Evolutionary conservation across 1,140 invertebrate genomes (phyloP), one percentile per base, ranked within the genome.

Genomic region (Anagrus nilaparvatae): DNA sequence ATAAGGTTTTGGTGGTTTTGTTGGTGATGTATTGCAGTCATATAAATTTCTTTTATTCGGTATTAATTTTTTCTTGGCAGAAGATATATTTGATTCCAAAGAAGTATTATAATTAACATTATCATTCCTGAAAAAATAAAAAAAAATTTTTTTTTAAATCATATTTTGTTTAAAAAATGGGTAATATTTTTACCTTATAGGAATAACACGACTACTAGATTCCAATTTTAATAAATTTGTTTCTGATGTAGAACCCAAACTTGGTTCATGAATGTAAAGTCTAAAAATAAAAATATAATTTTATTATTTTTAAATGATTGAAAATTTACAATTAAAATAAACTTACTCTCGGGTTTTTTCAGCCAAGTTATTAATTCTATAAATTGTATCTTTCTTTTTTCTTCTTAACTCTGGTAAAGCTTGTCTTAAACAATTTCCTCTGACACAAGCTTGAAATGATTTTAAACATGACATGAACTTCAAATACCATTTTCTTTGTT

Each of bases 391-490:
- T 14, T 50, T 32, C 31, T 65, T 63, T 20, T 49, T 60, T 10
- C 55, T 64, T 45, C 69, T 68, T 42, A 69, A 53, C 27, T 69
- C 60, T 3, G 52, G 54, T 42, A 70, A 73, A 52, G 58, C 64
- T 51, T 72, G 66, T 30, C 81, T 62, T 1, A 73, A 69, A 20
- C 71, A 53, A 49, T 73, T 76, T 0, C 84, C 84, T 41, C 79
- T 62, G 8, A 79, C 73, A 44, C 74, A 70, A 6, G 82, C 79
- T 62, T 95, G 90, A 53, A 95, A 79, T 0, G 57, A 56, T 7
- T 86, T 60, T 14, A 82, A 59, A 16, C 70, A 71, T 2, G 56
- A 53, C 20, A 74, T 69, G 0, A 89, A 57, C 35, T 77, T 76
- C 35, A 75, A 61, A 55, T 76, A 85, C 76, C 79, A 84, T 18